These are phyloP conservation scores for Onthophagus taurus DNA, from an alignment of 1,140 invertebrate species.

Conservation along the genomic window DNA sequence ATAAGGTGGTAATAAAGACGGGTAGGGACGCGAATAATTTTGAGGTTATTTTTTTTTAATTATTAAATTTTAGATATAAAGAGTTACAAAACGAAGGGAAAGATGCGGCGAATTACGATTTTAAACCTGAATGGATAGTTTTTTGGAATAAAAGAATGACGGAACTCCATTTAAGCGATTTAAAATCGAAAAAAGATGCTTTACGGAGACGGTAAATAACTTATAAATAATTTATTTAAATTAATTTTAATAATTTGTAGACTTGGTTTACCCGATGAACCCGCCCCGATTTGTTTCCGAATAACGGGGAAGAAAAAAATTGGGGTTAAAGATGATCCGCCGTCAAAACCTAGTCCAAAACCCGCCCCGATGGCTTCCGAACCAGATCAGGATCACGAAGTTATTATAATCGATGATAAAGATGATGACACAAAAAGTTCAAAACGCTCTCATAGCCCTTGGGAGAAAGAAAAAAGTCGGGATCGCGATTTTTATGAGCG, in stretches of 20 bases:
- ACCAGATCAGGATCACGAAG: slow-evolving; percentile 33
- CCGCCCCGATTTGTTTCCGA: slow-evolving; percentile 31
- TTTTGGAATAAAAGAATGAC: slow-evolving; percentile 74
- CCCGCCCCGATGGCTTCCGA: slow-evolving; percentile 26
- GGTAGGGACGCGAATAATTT: too few species aligned
- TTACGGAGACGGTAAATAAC: slow-evolving; percentile 35
- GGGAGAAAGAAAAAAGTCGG: slow-evolving; percentile 22
- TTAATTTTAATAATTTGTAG: slow-evolving; percentile 8
- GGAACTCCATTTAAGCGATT: slow-evolving; percentile 59
- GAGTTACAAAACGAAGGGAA: slow-evolving; percentile 66
- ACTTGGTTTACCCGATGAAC: slow-evolving; percentile 33
- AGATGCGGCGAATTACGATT: slow-evolving; percentile 68
- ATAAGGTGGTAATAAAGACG: too few species aligned
- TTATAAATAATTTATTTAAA: neutral
- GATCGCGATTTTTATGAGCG: neutral
- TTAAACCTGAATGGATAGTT: slow-evolving; percentile 77
- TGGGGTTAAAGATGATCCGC: slow-evolving; percentile 13
- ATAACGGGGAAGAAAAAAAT: slow-evolving; percentile 24
- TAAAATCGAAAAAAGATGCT: slow-evolving; percentile 47
- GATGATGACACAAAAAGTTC: slow-evolving; percentile 25
- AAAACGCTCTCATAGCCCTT: slow-evolving; percentile 29
- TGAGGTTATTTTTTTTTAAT: neutral
- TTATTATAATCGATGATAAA: slow-evolving; percentile 32
- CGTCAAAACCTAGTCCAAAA: slow-evolving; percentile 6
- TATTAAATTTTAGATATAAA: slow-evolving; percentile 49